Evolutionary conservation across 2,888 invertebrate genomes (phyloP).

Genomic region (Mythimna lalbum): DNA sequence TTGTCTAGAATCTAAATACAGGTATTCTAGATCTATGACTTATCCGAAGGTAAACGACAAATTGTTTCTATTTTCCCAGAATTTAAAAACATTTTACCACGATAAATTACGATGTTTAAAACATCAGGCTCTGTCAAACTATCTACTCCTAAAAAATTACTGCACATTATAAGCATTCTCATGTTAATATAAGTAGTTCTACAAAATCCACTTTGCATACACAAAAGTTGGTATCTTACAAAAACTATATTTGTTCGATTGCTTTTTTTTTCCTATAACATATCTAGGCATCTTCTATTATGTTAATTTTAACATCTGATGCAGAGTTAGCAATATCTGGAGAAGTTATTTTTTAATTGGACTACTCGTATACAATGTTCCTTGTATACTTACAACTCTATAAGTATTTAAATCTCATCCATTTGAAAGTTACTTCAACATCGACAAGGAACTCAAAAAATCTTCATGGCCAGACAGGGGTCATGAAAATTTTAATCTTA

Average conservation of each 20-base stretch:
- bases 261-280: conserved; percentile 20
- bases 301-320: conserved; percentile 9
- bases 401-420: not conserved
- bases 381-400: not conserved
- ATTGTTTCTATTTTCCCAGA: too few relatives aligned
- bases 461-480: too few relatives aligned
- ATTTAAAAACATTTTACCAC: not conserved
- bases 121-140: conserved; percentile 3
- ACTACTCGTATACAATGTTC: too few relatives aligned
- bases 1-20: too few relatives aligned
- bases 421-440: not conserved
- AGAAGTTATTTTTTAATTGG: not conserved
- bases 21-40: too few relatives aligned
- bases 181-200: conserved; percentile 42
- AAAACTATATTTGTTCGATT: conserved; percentile 37
- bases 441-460: too few relatives aligned
- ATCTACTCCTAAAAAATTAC: conserved; percentile 7
- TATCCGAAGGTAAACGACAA: too few relatives aligned
- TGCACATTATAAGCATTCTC: conserved; percentile 43
- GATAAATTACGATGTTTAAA: not conserved
- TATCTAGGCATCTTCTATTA: not conserved
- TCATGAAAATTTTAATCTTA: too few relatives aligned
- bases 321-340: not conserved
- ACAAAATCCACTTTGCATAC: conserved; percentile 36
- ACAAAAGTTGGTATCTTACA: conserved; percentile 33